Evolutionary conservation across 1,140 invertebrate genomes (phyloP).

Genomic region (Odontomachus brunneus): DNA sequence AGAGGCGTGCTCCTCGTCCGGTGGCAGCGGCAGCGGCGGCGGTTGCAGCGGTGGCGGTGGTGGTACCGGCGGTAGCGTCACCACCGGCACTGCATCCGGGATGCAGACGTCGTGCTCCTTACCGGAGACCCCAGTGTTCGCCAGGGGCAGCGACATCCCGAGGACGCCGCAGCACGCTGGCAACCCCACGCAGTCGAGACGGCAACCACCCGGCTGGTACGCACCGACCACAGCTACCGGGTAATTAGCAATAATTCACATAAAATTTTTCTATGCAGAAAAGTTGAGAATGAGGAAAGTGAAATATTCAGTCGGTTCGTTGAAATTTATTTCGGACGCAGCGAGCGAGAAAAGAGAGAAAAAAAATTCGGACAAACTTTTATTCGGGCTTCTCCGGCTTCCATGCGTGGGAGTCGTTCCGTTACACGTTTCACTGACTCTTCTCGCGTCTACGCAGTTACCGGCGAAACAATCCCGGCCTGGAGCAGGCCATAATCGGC

Average conservation of each 20-base stretch:
- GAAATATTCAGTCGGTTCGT: too few species aligned
- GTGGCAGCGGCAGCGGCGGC: conserved; percentile 86
- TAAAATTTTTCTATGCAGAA: too few species aligned
- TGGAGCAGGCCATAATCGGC: conserved; percentile 89
- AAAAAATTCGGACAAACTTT: too few species aligned
- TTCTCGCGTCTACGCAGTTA: conserved; percentile 81
- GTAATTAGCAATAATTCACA: conserved; percentile 60
- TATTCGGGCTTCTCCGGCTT: too few species aligned
- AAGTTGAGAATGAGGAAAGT: too few species aligned
- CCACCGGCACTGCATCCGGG: conserved; percentile 80
- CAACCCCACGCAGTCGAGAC: conserved; percentile 81
- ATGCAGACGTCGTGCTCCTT: conserved; percentile 93
- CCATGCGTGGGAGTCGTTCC: background rate
- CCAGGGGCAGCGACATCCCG: conserved; percentile 91
- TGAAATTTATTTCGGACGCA: too few species aligned
- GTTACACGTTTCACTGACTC: background rate
- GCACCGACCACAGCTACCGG: conserved; percentile 83
- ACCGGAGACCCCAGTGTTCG: conserved; percentile 93
- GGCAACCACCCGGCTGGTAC: conserved; percentile 84
- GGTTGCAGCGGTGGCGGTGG: conserved; percentile 85
- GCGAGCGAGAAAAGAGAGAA: too few species aligned
- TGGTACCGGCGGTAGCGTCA: conserved; percentile 81
- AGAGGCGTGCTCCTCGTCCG: conserved; percentile 84
- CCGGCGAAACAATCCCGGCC: conserved; percentile 88
- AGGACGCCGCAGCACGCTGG: conserved; percentile 88